A percentile compares a stretch with the other conserved stretches of the same genome.
These are phyloP conservation scores for Pithys albifrons DNA, from an alignment of 2,113 vertebrate genomes.

Conservation along the genomic window DNA sequence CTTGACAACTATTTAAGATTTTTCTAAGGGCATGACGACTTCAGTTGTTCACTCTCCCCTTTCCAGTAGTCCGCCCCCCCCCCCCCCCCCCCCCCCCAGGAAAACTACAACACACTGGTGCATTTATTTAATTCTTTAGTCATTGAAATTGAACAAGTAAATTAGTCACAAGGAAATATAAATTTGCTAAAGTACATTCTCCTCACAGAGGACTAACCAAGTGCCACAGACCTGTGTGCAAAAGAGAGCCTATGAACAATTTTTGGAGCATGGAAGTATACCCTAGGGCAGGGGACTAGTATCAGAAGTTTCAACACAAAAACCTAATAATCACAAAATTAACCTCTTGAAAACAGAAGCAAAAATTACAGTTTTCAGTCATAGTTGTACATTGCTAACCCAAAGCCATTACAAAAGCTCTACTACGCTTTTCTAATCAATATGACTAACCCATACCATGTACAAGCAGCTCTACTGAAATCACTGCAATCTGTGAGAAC, in stretches of 20 bases:
- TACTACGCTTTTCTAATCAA: background rate
- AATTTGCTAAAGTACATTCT: conserved; percentile 54
- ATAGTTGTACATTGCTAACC: background rate
- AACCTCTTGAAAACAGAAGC: conserved; percentile 1
- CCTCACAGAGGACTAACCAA: conserved; percentile 63
- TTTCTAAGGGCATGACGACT: background rate
- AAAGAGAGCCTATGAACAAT: conserved; percentile 1
- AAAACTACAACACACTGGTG: background rate
- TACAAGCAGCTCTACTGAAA: background rate
- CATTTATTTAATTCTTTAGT: conserved; percentile 47
- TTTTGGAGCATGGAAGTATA: conserved; percentile 12
- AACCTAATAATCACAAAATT: background rate
- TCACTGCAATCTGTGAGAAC: background rate
- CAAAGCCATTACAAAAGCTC: background rate
- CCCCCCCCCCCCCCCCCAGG: background rate
- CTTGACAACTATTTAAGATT: background rate
- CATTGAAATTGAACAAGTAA: conserved; percentile 23
- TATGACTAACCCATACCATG: background rate
- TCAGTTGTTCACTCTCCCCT: background rate
- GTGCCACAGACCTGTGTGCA: conserved; percentile 42
- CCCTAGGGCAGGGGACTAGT: conserved; percentile 36
- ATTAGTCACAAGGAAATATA: conserved; percentile 22
- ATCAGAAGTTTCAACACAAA: conserved; percentile 29
- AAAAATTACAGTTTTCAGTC: background rate
- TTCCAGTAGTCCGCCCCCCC: background rate